Evolutionary conservation across 2,797 vertebrate species (phyloP).

Genomic region (Schizothorax lantsangensis): DNA sequence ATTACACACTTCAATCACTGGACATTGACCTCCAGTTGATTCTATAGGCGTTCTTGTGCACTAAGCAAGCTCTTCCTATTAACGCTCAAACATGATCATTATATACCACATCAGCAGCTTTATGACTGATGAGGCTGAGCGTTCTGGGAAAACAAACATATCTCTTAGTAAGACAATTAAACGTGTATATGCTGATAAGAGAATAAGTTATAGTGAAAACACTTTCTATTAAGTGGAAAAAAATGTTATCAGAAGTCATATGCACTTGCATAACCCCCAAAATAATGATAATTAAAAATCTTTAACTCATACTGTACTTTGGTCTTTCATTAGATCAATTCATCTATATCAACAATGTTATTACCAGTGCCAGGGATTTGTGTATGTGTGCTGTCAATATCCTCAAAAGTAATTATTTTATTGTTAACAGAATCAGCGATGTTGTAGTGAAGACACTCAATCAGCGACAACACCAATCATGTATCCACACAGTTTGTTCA

Average conservation of each 20-base stretch:
- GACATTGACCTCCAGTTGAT: neutral
- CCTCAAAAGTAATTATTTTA: constrained; percentile 52
- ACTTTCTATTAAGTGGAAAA: neutral
- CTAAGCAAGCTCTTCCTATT: neutral
- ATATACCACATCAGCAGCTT: constrained; percentile 55
- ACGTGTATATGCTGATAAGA: constrained; percentile 31
- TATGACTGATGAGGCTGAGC: neutral
- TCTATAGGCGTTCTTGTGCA: neutral
- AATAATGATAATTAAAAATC: neutral
- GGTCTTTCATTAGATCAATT: constrained; percentile 17
- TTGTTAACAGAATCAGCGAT: constrained; percentile 38
- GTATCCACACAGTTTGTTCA: constrained; percentile 46
- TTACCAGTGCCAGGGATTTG: neutral
- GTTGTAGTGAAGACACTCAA: constrained; percentile 34
- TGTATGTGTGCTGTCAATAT: constrained; percentile 36
- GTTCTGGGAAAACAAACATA: constrained; percentile 34
- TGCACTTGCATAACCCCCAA: neutral
- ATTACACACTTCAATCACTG: neutral
- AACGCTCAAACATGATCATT: neutral
- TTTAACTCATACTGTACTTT: neutral
- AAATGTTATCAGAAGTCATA: neutral
- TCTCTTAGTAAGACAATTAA: constrained; percentile 45
- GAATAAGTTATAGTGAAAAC: neutral
- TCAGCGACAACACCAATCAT: constrained; percentile 50
- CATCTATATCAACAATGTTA: neutral